Evolutionary conservation across 1,140 invertebrate genomes (phyloP).

Genomic region (Heterodera schachtii): DNA sequence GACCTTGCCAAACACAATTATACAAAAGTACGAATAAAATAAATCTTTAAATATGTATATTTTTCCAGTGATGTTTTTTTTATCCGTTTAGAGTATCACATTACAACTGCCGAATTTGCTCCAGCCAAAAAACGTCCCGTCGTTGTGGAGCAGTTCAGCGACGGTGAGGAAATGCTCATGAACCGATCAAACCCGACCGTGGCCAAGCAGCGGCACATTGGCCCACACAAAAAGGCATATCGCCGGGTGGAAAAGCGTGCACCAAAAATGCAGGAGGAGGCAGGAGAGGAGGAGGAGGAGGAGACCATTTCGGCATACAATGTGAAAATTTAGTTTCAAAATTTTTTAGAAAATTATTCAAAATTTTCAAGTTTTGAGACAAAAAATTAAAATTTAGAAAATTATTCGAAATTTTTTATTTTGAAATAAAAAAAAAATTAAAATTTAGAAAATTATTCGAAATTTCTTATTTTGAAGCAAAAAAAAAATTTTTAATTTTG

Average conservation of each 20-base stretch:
- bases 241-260: slow-evolving; percentile 33
- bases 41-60: not conserved
- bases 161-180: slow-evolving; percentile 27
- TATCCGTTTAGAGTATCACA: not conserved
- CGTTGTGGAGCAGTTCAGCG: slow-evolving; percentile 37
- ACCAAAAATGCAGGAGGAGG: slow-evolving; percentile 7
- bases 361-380: no score
- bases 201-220: slow-evolving; percentile 48
- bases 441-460: no score
- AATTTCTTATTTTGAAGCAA: no score
- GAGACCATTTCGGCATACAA: slow-evolving; percentile 60
- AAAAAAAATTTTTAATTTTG: no score
- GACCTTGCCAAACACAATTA: no score
- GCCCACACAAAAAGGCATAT: slow-evolving; percentile 15
- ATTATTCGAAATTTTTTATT: no score
- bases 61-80: not conserved
- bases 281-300: slow-evolving; percentile 47
- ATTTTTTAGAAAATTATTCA: not conserved
- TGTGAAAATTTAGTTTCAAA: slow-evolving; percentile 35
- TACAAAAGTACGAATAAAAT: no score
- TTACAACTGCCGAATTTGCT: not conserved
- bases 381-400: no score
- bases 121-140: not conserved
- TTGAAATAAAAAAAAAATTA: no score
- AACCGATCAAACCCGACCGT: slow-evolving; percentile 45